A percentile compares a stretch with the other conserved stretches of the same genome.
Conservation (phyloP, 1,140 invertebrate species). For the Caerostris extrusa region DNA sequence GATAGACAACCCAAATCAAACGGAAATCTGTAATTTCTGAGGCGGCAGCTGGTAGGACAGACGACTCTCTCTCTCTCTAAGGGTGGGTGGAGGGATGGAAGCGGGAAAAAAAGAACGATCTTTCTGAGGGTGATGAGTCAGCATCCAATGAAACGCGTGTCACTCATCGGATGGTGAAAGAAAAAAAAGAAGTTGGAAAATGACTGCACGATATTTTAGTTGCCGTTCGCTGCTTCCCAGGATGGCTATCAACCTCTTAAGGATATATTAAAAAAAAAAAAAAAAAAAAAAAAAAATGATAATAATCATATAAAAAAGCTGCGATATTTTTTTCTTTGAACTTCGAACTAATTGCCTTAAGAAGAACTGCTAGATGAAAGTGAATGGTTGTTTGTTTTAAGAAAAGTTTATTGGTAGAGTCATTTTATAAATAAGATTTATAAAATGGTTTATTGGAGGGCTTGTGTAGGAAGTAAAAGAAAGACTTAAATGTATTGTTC, state of each 20-base stretch:
- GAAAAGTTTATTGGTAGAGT: too few species aligned
- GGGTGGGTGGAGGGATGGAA: constrained; percentile 2
- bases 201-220: constrained; percentile 39
- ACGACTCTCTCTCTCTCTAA: not conserved
- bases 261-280: too few species aligned
- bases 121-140: constrained; percentile 30
- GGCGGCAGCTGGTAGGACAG: constrained; percentile 56
- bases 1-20: constrained; percentile 42
- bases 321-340: not conserved
- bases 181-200: not conserved
- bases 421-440: too few species aligned
- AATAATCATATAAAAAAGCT: too few species aligned
- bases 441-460: too few species aligned
- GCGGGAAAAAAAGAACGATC: constrained; percentile 31
- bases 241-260: not conserved
- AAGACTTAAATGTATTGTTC: too few species aligned
- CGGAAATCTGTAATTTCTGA: constrained; percentile 72
- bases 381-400: too few species aligned
- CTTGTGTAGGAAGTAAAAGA: too few species aligned
- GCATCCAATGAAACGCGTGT: constrained; percentile 61
- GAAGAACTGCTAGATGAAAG: not conserved
- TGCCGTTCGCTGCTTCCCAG: not conserved
- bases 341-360: not conserved
- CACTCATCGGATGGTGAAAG: constrained; percentile 52
- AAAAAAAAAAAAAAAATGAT: too few species aligned